Conservation (phyloP, 2,888 invertebrate genomes). For the Cephus rjabovi region DNA sequence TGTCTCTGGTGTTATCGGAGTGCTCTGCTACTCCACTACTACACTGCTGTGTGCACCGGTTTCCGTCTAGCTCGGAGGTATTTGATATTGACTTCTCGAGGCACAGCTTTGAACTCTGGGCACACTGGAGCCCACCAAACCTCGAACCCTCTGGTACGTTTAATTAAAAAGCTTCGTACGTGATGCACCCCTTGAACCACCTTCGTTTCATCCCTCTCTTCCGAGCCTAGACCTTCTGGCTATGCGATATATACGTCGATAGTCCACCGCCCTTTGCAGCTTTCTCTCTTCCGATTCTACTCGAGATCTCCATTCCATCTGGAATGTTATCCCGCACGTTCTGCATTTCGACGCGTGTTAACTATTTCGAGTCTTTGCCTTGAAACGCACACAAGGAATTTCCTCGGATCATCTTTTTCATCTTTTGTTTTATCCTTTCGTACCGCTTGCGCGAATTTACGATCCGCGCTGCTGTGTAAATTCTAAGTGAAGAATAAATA, state of each 20-base stretch:
- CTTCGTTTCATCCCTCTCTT: conserved; percentile 11
- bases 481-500: no score
- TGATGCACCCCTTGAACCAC: conserved; percentile 8
- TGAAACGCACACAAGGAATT: no score
- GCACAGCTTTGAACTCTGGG: conserved; percentile 46
- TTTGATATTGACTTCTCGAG: conserved; percentile 66
- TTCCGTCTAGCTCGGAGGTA: conserved; percentile 63
- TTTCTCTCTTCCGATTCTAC: no score
- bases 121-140: conserved; percentile 12
- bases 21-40: conserved; percentile 22
- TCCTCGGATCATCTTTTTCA: no score
- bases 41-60: conserved; percentile 25
- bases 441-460: no score
- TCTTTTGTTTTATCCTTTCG: no score
- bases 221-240: conserved; percentile 16
- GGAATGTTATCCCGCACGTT: no score
- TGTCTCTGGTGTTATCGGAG: conserved; percentile 48
- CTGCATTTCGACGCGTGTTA: no score
- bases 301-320: no score
- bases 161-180: conserved; percentile 57
- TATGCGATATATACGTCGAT: conserved; percentile 27
- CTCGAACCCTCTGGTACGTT: conserved; percentile 36
- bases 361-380: no score
- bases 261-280: conserved; percentile 18
- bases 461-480: no score